Evolutionary conservation across 2,797 vertebrate species (phyloP).

Genomic region (Rhinatrema bivittatum): DNA sequence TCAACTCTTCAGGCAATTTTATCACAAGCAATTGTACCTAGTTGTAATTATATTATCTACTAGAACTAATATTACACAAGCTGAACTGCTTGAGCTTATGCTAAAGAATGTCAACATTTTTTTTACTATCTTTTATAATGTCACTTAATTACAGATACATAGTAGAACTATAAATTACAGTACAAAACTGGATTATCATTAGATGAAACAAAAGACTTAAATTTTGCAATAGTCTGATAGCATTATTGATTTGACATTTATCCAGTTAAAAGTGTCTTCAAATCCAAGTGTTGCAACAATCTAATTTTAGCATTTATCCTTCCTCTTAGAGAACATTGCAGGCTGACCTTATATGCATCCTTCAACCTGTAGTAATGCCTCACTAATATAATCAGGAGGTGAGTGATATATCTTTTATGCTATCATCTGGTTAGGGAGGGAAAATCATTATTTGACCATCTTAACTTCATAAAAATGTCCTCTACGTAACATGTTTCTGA

Average conservation of each 20-base stretch:
- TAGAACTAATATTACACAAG: neutral
- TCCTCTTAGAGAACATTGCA: constrained; percentile 11
- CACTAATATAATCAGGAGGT: constrained; percentile 12
- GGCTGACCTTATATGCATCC: constrained; percentile 3
- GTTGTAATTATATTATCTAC: neutral
- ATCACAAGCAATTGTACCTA: neutral
- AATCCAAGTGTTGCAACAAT: constrained; percentile 25
- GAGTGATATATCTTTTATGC: constrained; percentile 9
- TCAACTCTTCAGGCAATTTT: neutral
- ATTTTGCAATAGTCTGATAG: neutral
- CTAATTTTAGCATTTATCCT: constrained; percentile 21
- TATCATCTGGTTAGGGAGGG: neutral
- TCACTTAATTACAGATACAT: neutral
- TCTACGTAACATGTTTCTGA: neutral
- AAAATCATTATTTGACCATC: constrained; percentile 9
- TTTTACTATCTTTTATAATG: neutral
- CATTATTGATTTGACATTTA: constrained; percentile 36
- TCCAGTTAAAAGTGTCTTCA: constrained; percentile 13
- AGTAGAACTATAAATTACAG: constrained; percentile 5
- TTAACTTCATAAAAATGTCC: constrained; percentile 11
- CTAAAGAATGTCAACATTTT: neutral
- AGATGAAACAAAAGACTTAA: constrained; percentile 10
- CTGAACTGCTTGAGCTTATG: neutral
- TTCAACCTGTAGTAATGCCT: constrained; percentile 9
- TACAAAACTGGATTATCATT: constrained; percentile 4